Conservation (phyloP, 2,113 vertebrate species). For the Passer domesticus region DNA sequence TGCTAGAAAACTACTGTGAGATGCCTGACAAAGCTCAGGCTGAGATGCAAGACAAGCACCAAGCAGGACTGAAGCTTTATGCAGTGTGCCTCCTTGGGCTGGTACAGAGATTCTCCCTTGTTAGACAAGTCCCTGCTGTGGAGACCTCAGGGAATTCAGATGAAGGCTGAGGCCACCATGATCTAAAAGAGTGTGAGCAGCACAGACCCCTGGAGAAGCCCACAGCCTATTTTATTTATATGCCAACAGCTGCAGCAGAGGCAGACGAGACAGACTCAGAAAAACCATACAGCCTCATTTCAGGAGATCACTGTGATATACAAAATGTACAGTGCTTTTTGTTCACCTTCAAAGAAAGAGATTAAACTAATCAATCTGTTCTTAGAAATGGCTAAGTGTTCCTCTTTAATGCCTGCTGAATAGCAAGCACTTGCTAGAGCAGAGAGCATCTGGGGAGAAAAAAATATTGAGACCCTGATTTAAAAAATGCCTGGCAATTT, state of each 20-base stretch:
- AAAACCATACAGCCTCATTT: not conserved
- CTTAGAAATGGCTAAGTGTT: not conserved
- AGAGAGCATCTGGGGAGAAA: not conserved
- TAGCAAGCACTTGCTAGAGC: not conserved
- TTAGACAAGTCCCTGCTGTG: not conserved
- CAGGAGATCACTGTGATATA: not conserved
- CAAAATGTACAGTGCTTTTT: not conserved
- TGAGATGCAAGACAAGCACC: not conserved
- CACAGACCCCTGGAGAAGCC: not conserved
- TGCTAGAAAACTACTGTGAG: not conserved
- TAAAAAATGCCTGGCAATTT: slow-evolving; percentile 42
- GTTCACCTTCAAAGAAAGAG: not conserved
- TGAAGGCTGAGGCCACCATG: not conserved
- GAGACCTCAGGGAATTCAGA: not conserved
- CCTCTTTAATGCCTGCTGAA: not conserved
- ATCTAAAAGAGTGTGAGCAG: not conserved
- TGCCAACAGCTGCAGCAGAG: not conserved
- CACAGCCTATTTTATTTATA: not conserved
- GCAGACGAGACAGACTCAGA: not conserved
- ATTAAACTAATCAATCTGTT: not conserved
- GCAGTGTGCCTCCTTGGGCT: not conserved
- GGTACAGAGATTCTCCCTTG: not conserved
- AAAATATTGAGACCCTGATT: not conserved
- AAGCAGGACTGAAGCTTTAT: not conserved
- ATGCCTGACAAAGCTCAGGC: not conserved